These are phyloP conservation scores for Mechanitis mazaeus DNA, from an alignment of 2,888 invertebrate genomes.

Conservation along the genomic window DNA sequence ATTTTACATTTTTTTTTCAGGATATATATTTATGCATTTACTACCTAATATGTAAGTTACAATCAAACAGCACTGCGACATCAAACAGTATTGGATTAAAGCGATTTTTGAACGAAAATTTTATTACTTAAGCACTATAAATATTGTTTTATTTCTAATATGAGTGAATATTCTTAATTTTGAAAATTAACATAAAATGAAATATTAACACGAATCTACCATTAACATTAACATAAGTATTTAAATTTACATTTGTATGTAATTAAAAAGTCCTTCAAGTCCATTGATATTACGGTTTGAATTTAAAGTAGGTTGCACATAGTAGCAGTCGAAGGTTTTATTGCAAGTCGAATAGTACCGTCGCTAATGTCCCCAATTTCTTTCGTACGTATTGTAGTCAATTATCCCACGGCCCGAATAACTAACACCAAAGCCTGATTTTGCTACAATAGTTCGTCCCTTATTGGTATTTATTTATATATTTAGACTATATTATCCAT, in stretches of 20 bases:
- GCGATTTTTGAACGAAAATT: too few relatives aligned
- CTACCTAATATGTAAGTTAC: too few relatives aligned
- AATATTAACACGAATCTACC: too few relatives aligned
- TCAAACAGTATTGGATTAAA: too few relatives aligned
- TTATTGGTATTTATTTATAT: background rate
- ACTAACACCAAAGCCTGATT: constrained; percentile 4
- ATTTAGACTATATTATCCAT: too few relatives aligned
- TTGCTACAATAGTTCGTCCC: background rate
- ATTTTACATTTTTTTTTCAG: too few relatives aligned
- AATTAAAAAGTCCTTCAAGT: background rate
- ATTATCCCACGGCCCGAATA: constrained; percentile 46
- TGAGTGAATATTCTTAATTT: too few relatives aligned
- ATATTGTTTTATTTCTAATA: too few relatives aligned
- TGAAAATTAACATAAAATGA: too few relatives aligned
- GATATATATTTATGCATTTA: too few relatives aligned
- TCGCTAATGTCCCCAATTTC: constrained; percentile 37
- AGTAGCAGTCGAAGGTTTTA: constrained; percentile 4
- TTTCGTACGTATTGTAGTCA: constrained; percentile 39
- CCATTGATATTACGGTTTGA: constrained; percentile 1
- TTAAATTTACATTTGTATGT: background rate
- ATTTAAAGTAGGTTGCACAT: constrained; percentile 3
- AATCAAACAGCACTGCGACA: too few relatives aligned
- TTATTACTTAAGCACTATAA: too few relatives aligned
- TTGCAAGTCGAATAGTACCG: constrained; percentile 7
- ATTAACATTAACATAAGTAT: background rate